Evolutionary conservation across 2,113 vertebrate genomes (phyloP).

Genomic region (Spilogale gracilis): DNA sequence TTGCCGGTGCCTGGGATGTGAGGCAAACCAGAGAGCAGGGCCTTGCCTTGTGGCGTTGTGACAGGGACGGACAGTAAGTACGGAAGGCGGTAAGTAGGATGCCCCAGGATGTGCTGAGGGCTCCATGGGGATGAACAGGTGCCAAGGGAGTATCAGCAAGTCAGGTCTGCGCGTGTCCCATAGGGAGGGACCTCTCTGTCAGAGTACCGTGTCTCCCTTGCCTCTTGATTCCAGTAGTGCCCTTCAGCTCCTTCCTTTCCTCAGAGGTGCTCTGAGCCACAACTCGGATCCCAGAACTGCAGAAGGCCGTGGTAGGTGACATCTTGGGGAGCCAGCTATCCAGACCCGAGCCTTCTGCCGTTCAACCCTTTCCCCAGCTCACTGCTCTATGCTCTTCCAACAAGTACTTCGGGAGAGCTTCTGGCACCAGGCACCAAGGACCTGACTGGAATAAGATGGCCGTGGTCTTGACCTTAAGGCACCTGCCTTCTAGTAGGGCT

Average conservation of each 20-base stretch:
- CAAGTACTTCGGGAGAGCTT: rapidly evolving
- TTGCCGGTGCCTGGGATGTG: not conserved
- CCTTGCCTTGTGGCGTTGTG: not conserved
- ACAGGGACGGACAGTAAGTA: not conserved
- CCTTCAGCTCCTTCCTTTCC: too few relatives aligned
- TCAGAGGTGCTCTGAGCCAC: not conserved
- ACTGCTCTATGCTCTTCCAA: not conserved
- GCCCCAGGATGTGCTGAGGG: not conserved
- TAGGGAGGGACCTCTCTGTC: not conserved
- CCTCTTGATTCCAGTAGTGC: not conserved
- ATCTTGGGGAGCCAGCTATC: rapidly evolving
- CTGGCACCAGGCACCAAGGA: not conserved
- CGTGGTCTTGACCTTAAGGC: not conserved
- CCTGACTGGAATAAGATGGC: not conserved
- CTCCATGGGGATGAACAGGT: not conserved
- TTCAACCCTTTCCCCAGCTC: not conserved
- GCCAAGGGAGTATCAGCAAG: not conserved
- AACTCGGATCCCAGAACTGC: not conserved
- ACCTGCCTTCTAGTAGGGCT: not conserved
- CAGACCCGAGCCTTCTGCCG: not conserved
- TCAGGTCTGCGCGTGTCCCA: not conserved
- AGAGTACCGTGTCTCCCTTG: not conserved
- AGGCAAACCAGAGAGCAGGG: not conserved
- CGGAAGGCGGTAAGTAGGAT: too few relatives aligned
- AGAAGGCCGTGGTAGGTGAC: not conserved